Evolutionary conservation across 2,888 invertebrate species (phyloP), one percentile per base, ranked within the genome.

Genomic region (Coenonympha glycerion): DNA sequence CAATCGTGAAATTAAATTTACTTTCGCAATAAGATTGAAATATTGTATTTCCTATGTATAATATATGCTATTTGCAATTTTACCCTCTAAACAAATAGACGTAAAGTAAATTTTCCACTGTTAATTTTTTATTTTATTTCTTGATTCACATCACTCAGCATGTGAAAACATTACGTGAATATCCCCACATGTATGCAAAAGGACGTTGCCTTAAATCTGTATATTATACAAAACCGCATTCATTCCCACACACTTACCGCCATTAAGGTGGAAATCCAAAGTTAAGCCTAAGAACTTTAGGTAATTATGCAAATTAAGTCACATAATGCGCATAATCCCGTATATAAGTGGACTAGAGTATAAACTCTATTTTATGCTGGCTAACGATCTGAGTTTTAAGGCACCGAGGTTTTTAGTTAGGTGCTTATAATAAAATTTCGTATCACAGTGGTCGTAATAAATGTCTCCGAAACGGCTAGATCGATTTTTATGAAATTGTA

Each of bases 251-350:
- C 22, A 47, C 21, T 21, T 33, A 22, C 52, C 47, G 39, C 47
- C 47, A 57, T 49, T 55, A 56, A 53, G 53, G 47, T 52, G 54
- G 52, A 57, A 61, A 59, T 56, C 57, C 53, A 56, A 61, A 61
- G 52, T 60, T 57, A 45, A 53, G 44, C 52, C 54, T 54, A 51
- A 56, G 52, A 56, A 60, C 59, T 55, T 55, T 53, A 57, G 57
- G 62, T 63, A 61, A 63, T 63, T 63, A 63, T 63, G 63, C 59
- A 62, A 61, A 63, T 63, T 49, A 50, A 49, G 47, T 49, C 44
- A 52, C 60, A 55, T 62, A 62, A 63, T 62, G 58, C 56, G 31
- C 31, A 58, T 60, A 59, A 62, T 59, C 57, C 61, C 57, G 42
- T 56, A 56, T 56, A 56, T 61, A 62, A 61, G 58, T 58, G 59